Conservation (phyloP, 1,140 invertebrate species). For the Drosophila ananassae region DNA sequence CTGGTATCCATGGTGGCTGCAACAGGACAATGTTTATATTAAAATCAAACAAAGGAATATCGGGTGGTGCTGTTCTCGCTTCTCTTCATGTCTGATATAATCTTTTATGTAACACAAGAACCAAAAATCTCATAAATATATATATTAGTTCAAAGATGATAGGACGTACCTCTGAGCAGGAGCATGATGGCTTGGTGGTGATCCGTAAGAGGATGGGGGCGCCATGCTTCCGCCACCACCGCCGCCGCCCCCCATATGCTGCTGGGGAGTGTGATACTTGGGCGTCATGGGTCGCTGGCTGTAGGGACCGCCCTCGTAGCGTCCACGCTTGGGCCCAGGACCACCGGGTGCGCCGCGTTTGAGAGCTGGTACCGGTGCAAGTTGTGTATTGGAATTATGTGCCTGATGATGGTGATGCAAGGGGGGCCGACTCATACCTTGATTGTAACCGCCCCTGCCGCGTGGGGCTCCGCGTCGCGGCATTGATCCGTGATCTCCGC, state of each 20-base stretch:
- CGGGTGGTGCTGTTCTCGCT: not conserved
- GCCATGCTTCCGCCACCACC: constrained; percentile 45
- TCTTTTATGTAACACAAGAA: not conserved
- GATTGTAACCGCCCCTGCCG: constrained; percentile 78
- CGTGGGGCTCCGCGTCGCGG: constrained; percentile 72
- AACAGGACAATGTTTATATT: not conserved
- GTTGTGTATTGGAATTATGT: constrained; percentile 83
- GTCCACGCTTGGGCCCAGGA: constrained; percentile 80
- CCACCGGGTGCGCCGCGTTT: constrained; percentile 83
- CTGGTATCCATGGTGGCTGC: constrained; percentile 76
- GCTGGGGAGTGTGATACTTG: constrained; percentile 73
- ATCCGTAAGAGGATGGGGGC: constrained; percentile 65
- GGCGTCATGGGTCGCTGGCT: constrained; percentile 78
- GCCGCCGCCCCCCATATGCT: constrained; percentile 63
- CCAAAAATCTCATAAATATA: too few relatives aligned
- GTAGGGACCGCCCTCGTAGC: constrained; percentile 80
- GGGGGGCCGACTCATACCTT: constrained; percentile 80
- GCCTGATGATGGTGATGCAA: constrained; percentile 77
- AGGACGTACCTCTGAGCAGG: constrained; percentile 67
- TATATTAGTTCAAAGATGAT: too few relatives aligned
- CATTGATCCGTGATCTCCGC: constrained; percentile 68
- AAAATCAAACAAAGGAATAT: not conserved
- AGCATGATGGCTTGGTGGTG: constrained; percentile 68
- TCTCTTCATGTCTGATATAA: too few relatives aligned
- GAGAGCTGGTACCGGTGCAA: constrained; percentile 80